Conservation (phyloP, 1,140 invertebrate genomes). For the Asobara japonica region DNA sequence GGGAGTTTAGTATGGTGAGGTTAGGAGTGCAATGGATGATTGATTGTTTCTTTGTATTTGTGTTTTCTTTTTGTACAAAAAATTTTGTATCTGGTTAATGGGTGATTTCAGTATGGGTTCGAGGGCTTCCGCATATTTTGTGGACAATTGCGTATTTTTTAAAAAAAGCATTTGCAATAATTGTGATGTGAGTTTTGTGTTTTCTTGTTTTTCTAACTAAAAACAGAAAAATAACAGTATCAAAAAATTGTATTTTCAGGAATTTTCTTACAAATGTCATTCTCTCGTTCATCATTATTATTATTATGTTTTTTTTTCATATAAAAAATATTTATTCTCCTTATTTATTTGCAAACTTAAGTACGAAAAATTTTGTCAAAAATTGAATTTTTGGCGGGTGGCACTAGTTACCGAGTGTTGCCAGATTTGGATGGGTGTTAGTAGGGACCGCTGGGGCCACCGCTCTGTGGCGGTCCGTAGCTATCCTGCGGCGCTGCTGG, state of each 20-base stretch:
- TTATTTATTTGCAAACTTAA: slow-evolving; percentile 7
- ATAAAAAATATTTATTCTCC: slow-evolving; percentile 39
- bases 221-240: not conserved
- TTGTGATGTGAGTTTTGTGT: not conserved
- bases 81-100: not conserved
- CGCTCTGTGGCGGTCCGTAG: slow-evolving; percentile 59
- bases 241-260: slow-evolving; percentile 23
- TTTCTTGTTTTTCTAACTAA: not conserved
- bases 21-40: no score
- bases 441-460: slow-evolving; percentile 50
- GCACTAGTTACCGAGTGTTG: slow-evolving; percentile 17
- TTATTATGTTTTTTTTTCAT: slow-evolving; percentile 17
- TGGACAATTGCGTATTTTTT: not conserved
- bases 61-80: not conserved
- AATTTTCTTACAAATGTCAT: slow-evolving; percentile 14
- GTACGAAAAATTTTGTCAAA: not conserved
- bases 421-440: slow-evolving; percentile 30
- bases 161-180: not conserved
- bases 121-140: not conserved
- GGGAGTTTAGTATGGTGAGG: no score
- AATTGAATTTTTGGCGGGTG: slow-evolving; percentile 16
- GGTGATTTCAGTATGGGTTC: not conserved
- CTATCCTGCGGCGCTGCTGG: slow-evolving; percentile 54
- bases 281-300: no score
- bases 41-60: no score